Conservation (phyloP, 2,797 vertebrate species). For the Lerista edwardsae region DNA sequence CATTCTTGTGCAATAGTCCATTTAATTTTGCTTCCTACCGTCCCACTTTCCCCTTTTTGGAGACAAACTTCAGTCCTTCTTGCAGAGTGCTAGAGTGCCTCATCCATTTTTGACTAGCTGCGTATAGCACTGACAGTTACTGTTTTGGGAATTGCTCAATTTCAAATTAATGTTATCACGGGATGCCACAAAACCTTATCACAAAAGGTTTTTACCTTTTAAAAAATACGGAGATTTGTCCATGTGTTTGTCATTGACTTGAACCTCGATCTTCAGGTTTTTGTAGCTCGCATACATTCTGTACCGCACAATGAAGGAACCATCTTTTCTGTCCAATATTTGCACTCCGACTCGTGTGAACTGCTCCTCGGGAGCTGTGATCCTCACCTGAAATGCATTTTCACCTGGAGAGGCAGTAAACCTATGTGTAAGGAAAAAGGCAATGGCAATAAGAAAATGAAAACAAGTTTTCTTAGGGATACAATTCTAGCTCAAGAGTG, state of each 20-base stretch:
- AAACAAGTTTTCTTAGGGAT: background rate
- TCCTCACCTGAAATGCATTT: conserved; percentile 89
- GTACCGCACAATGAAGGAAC: conserved; percentile 94
- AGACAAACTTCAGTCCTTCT: background rate
- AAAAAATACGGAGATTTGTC: conserved; percentile 90
- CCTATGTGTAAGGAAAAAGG: conserved; percentile 72
- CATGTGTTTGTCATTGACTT: conserved; percentile 80
- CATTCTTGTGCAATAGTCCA: background rate
- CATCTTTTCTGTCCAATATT: conserved; percentile 92
- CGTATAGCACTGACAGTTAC: background rate
- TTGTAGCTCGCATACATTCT: conserved; percentile 95
- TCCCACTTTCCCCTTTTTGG: background rate
- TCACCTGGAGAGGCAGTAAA: conserved; percentile 90
- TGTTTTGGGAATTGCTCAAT: background rate
- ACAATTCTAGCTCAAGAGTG: background rate
- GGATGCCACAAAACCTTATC: too few relatives aligned
- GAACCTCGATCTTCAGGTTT: conserved; percentile 86
- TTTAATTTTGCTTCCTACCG: background rate
- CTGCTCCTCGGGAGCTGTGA: conserved; percentile 85
- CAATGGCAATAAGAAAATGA: conserved; percentile 21
- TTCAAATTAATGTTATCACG: background rate
- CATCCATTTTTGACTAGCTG: background rate
- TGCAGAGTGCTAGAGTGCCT: background rate
- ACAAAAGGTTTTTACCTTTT: conserved; percentile 86
- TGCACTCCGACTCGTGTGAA: conserved; percentile 94